Evolutionary conservation across 2,113 vertebrate species (phyloP), one percentile per base, ranked within the genome.

Genomic region (Oncorhynchus tshawytscha): DNA sequence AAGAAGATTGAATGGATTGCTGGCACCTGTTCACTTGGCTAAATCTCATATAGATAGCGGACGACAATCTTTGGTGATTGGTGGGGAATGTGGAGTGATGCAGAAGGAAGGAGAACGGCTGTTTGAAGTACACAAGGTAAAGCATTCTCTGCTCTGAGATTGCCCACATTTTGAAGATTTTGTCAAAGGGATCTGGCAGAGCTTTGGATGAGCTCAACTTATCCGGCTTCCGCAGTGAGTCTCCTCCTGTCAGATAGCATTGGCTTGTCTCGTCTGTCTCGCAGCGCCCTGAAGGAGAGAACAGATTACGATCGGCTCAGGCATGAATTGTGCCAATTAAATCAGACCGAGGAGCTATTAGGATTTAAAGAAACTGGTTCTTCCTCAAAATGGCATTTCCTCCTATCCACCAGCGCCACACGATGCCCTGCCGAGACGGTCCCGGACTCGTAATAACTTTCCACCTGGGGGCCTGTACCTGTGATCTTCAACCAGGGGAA

Each of bases 311-410:
- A 89, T 85, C 80, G 68, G 65, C 77, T 81, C 78, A 77, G 83
- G 74, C 76, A 82, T 74, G 75, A 84, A 81, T 79, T 74, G 80
- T n/a, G 48, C 85, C 85, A 88, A 89, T 89, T 81, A 88, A 84
- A 80, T 81, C 77, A 76, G 73, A 69, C 70, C 67, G 66, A 71
- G 60, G 72, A 78, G 74, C 82, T 83, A 83, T 88, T 85, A 84
- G 82, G 83, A 84, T 82, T 86, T 85, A 82, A 76, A 85, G 76
- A 77, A 84, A 72, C 20, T 75, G 45, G 75, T 76, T 64, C 31
- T 34, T 22, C 49, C 57, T 22, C 45, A 68, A 70, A 54, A 54
- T 18, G 82, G 82, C 80, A 79, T 86, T 88, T 84, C 74, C 78
- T 78, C 72, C 78, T 76, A 81, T 83, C 84, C 84, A 27, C 75